Percentiles rank a stretch among this genome's conserved stretches.
Evolutionary conservation across 2,797 vertebrate genomes (phyloP).

Genomic region (Poeciliopsis gracilis): DNA sequence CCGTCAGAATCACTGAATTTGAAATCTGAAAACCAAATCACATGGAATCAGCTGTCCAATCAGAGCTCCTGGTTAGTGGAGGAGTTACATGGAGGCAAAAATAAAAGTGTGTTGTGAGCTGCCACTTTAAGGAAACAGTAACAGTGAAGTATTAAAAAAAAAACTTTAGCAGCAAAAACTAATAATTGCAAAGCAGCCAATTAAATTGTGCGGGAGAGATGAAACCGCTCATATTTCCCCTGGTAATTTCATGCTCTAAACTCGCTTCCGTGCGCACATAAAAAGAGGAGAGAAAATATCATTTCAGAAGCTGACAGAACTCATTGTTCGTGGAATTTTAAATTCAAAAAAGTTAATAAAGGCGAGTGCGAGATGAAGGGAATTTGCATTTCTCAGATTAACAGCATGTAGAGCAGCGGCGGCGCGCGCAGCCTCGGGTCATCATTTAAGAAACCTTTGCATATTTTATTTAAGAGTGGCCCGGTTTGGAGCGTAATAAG

Average conservation of each 20-base stretch:
- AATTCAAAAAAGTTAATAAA: slow-evolving; percentile 99
- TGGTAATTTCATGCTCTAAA: slow-evolving; percentile 99
- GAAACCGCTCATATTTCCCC: slow-evolving; percentile 99
- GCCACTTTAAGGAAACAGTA: slow-evolving; percentile 99
- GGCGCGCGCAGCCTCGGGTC: slow-evolving; percentile 99
- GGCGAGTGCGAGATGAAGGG: slow-evolving; percentile 99
- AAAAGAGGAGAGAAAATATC: slow-evolving; percentile 99
- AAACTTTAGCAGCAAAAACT: slow-evolving; percentile 99
- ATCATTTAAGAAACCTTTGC: slow-evolving; percentile 99
- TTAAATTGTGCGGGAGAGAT: slow-evolving; percentile 99
- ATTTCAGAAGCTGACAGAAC: slow-evolving; percentile 99
- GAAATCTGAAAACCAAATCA: slow-evolving; percentile 62
- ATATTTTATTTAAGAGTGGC: slow-evolving; percentile 99
- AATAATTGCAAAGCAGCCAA: slow-evolving; percentile 99
- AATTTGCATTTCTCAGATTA: slow-evolving; percentile 99
- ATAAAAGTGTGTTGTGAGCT: slow-evolving; percentile 78
- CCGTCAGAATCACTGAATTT: slow-evolving; percentile 37
- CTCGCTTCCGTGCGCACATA: slow-evolving; percentile 94
- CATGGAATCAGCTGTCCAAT: slow-evolving; percentile 63
- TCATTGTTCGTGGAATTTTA: slow-evolving; percentile 99
- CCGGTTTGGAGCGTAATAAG: slow-evolving; percentile 99
- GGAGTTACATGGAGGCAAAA: slow-evolving; percentile 48
- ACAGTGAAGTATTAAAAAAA: slow-evolving; percentile 94
- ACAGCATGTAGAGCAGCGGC: slow-evolving; percentile 99
- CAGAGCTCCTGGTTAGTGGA: slow-evolving; percentile 38